These are phyloP conservation scores for Anneissia japonica DNA, from an alignment of 35 echinoderm and acorn worm genomes.

Conservation along the genomic window DNA sequence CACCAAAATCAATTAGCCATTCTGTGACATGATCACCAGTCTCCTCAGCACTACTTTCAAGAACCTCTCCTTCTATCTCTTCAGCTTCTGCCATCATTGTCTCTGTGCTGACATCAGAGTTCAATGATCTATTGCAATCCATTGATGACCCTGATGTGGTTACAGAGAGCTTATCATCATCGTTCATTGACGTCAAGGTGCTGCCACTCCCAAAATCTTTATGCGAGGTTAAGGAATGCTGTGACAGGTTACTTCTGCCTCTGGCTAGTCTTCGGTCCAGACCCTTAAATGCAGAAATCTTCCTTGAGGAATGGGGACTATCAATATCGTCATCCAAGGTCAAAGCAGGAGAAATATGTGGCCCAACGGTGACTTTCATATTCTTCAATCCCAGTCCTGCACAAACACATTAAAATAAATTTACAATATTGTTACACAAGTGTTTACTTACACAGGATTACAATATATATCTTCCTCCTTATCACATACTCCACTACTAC, in stretches of 20 bases:
- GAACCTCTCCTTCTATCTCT: not conserved
- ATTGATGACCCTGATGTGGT: not conserved
- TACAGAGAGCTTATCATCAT: not conserved
- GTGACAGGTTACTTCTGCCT: not conserved
- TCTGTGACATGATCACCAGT: conserved; percentile 23
- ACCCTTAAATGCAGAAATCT: not conserved
- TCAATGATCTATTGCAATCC: not conserved
- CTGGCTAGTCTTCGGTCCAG: not conserved
- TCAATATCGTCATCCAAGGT: not conserved
- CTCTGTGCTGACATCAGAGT: conserved; percentile 16
- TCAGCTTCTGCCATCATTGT: not conserved
- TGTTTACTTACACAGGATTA: no score
- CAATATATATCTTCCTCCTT: no score
- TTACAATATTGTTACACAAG: no score
- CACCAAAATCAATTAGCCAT: conserved; percentile 38
- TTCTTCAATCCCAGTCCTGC: conserved; percentile 80
- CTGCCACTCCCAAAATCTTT: conserved; percentile 28
- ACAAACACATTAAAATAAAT: not conserved
- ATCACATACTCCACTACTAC: no score
- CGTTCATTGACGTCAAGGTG: not conserved
- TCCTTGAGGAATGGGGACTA: not conserved
- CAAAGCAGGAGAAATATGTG: conserved; percentile 45
- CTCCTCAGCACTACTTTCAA: not conserved
- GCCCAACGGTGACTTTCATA: conserved; percentile 56
- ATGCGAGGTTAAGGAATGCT: conserved; percentile 13